phyloP scores from a whole-genome alignment of 1,140 invertebrate species.

The Spodoptera frugiperda region DNA sequence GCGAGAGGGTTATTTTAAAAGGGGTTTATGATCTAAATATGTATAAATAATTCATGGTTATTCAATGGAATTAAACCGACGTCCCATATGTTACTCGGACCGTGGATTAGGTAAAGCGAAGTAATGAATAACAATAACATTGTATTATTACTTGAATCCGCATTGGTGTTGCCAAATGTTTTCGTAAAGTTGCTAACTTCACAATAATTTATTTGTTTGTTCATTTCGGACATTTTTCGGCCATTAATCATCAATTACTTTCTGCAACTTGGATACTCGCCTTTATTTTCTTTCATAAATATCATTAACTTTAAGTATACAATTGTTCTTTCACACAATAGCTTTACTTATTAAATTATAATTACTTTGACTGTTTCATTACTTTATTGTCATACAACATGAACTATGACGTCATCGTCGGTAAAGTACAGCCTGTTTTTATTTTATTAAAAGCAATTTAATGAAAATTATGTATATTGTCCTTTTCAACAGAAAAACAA shows the following conservation, averaged over 20 bases:
- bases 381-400: too few species aligned
- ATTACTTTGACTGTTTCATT: too few species aligned
- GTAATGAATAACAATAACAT: conserved; percentile 4
- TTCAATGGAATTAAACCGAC: conserved; percentile 4
- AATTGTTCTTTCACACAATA: too few species aligned
- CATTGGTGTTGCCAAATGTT: background rate
- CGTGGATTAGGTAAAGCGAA: background rate
- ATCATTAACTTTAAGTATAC: too few species aligned
- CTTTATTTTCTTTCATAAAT: background rate
- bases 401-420: too few species aligned
- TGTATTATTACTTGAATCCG: background rate
- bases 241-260: conserved; percentile 12
- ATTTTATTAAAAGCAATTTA: too few species aligned
- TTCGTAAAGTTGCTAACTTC: background rate
- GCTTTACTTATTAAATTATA: too few species aligned
- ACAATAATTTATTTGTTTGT: conserved; percentile 29
- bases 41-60: background rate
- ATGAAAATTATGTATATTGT: too few species aligned
- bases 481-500: too few species aligned
- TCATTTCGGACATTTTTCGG: background rate
- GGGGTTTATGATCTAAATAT: background rate
- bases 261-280: background rate
- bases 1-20: background rate
- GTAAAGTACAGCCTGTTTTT: too few species aligned
- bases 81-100: background rate